phyloP scores from a whole-genome alignment of 2,113 vertebrate species.

The Brachyhypopomus gauderio region DNA sequence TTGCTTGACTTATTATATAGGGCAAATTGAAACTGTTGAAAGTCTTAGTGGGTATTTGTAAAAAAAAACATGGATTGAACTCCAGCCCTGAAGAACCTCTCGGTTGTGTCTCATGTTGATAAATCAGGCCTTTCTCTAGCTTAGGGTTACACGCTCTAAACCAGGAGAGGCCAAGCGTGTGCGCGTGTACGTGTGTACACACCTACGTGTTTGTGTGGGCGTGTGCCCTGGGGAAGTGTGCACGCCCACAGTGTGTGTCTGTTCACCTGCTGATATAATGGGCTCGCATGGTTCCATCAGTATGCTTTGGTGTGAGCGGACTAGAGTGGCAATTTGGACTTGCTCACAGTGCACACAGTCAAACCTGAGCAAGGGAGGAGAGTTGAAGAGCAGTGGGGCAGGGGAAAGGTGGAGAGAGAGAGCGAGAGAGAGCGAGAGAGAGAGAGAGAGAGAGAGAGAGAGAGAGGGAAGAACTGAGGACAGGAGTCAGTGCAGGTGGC shows the following conservation, averaged over 20 bases:
- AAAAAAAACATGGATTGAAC: not conserved
- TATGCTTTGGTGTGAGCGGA: not conserved
- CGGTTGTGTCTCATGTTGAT: not conserved
- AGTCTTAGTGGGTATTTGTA: not conserved
- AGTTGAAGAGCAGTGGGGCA: not conserved
- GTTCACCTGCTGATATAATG: not conserved
- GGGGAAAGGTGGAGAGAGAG: not conserved
- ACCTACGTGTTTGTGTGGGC: not conserved
- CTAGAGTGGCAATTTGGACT: not conserved
- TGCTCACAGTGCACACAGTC: slow-evolving; percentile 13
- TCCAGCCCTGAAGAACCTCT: not conserved
- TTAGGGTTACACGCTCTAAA: not conserved
- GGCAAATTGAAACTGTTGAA: not conserved
- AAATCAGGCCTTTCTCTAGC: too few species aligned
- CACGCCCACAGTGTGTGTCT: not conserved
- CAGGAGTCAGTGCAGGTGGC: slow-evolving; percentile 7
- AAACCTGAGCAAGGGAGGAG: slow-evolving; percentile 9
- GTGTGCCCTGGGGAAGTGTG: not conserved
- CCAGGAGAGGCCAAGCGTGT: not conserved
- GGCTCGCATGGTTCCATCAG: not conserved
- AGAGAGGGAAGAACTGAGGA: not conserved
- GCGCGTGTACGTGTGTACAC: not conserved
- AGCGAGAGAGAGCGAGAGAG: not conserved
- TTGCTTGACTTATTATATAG: not conserved
- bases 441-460: slow-evolving; percentile 4